Conservation (phyloP, 2,113 vertebrate species). For the Pelmatolapia mariae region DNA sequence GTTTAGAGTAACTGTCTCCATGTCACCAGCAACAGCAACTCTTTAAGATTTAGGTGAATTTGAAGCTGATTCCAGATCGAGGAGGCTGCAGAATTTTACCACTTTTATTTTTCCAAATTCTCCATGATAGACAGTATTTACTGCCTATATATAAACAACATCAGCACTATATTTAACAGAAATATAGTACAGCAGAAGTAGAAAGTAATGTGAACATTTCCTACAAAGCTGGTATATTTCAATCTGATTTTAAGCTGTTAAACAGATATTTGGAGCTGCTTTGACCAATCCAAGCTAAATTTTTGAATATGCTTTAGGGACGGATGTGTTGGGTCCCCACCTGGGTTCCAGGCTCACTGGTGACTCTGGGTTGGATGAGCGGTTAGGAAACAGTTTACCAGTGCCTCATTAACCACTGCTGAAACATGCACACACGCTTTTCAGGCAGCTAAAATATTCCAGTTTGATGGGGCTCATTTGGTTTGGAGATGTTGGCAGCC, state of each 20-base stretch:
- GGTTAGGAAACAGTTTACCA: neutral
- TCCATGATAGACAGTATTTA: neutral
- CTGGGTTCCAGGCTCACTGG: neutral
- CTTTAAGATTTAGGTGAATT: neutral
- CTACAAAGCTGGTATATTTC: neutral
- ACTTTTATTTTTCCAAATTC: neutral
- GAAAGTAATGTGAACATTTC: neutral
- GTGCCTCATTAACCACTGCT: neutral
- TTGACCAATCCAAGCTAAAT: neutral
- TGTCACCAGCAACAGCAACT: neutral
- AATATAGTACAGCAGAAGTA: neutral
- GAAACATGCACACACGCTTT: neutral
- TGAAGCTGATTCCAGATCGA: neutral
- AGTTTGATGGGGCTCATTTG: constrained; percentile 1
- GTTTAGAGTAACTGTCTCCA: neutral
- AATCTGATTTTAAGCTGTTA: neutral
- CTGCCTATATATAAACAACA: neutral
- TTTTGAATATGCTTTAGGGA: neutral
- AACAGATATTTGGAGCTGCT: neutral
- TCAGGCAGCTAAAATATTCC: neutral
- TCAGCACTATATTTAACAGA: neutral
- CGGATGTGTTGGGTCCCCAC: neutral
- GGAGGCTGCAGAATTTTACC: neutral
- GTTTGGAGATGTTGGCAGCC: constrained; percentile 20
- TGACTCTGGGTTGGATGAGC: neutral